Evolutionary conservation across 1,140 invertebrate genomes (phyloP).

Genomic region (Oryctes rhinoceros): DNA sequence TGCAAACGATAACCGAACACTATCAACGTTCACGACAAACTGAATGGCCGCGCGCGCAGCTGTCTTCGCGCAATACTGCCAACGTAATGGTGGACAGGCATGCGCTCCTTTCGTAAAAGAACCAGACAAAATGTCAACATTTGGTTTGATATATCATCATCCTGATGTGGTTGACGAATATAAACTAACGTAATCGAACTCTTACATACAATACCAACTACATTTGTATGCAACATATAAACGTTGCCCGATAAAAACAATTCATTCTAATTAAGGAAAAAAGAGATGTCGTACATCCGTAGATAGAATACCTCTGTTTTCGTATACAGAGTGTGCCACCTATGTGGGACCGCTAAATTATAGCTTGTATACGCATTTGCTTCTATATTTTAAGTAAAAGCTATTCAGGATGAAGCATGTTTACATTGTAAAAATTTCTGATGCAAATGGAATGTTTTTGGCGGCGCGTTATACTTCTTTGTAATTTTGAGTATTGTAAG

Average conservation of each 20-base stretch:
- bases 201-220: background rate
- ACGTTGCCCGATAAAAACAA: background rate
- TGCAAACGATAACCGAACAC: conserved; percentile 34
- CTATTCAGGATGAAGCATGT: no score
- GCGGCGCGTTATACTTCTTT: no score
- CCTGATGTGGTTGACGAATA: conserved; percentile 2
- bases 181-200: background rate
- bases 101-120: conserved; percentile 28
- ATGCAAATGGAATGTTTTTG: no score
- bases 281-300: no score
- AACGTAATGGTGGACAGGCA: conserved; percentile 32
- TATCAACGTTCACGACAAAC: conserved; percentile 34
- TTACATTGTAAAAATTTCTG: no score
- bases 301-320: no score
- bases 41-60: conserved; percentile 27
- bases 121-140: conserved; percentile 36
- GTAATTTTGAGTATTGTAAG: no score
- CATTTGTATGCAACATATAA: background rate
- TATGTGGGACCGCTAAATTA: no score
- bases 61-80: conserved; percentile 1
- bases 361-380: no score
- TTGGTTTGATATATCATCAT: conserved; percentile 8
- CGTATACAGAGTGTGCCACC: no score
- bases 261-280: background rate
- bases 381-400: no score